phyloP scores from a whole-genome alignment of 2,113 vertebrate species.

The Herpetotheres cachinnans region DNA sequence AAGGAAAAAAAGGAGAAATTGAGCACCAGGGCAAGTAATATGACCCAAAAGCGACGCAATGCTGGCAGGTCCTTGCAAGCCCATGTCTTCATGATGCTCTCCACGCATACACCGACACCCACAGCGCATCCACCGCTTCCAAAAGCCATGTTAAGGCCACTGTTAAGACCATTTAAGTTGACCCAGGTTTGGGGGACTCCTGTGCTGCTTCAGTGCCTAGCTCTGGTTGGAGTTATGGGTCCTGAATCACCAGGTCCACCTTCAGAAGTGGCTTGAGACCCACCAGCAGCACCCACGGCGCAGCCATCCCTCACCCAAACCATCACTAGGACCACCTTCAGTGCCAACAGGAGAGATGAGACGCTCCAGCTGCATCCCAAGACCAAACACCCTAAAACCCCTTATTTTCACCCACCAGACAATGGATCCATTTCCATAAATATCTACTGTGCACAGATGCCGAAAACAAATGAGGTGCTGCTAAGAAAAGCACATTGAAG shows the following conservation, averaged over 20 bases:
- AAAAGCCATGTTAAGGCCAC: not conserved
- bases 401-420: not conserved
- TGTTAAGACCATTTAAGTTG: not conserved
- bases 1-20: not conserved
- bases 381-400: not conserved
- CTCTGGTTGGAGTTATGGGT: not conserved
- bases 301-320: not conserved
- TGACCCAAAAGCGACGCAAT: rapidly evolving
- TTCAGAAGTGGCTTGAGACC: not conserved
- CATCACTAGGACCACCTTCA: not conserved
- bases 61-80: not conserved
- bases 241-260: not conserved
- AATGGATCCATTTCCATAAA: not conserved
- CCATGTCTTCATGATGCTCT: rapidly evolving
- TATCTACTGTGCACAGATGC: rapidly evolving
- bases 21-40: rapidly evolving
- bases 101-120: rapidly evolving
- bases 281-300: rapidly evolving
- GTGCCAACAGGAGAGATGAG: not conserved
- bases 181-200: not conserved
- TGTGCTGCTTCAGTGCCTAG: not conserved
- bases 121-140: rapidly evolving
- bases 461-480: rapidly evolving
- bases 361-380: not conserved
- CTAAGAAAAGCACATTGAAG: not conserved